Percentiles rank a stretch among this genome's conserved stretches.
Evolutionary conservation across 2,888 invertebrate species (phyloP).

Genomic region (Gymnocheta viridis): DNA sequence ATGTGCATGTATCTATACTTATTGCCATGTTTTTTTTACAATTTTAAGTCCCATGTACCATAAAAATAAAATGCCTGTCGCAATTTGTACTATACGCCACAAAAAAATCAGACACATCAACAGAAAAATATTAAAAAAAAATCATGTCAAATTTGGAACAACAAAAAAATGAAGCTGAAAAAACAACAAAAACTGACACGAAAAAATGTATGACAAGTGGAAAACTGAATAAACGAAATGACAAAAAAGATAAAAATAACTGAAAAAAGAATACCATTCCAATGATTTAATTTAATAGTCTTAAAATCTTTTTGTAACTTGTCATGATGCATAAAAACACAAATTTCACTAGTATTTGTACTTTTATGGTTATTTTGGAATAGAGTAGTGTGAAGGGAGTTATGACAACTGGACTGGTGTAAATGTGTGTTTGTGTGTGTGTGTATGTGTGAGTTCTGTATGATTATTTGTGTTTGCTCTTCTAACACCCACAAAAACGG

Average conservation of each 20-base stretch:
- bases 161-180: slow-evolving; percentile 11
- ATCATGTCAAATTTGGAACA: slow-evolving; percentile 33
- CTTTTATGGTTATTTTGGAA: slow-evolving; percentile 11
- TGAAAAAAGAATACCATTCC: slow-evolving; percentile 25
- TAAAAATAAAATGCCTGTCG: slow-evolving; percentile 31
- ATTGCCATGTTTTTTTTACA: neutral
- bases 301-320: slow-evolving; percentile 63
- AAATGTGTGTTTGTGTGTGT: neutral
- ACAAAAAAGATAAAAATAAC: neutral
- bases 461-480: neutral
- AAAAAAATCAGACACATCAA: slow-evolving; percentile 20
- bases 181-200: slow-evolving; percentile 48
- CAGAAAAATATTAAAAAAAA: slow-evolving; percentile 16
- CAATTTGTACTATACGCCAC: slow-evolving; percentile 23
- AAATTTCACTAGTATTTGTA: neutral
- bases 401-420: neutral
- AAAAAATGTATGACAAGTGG: slow-evolving; percentile 55
- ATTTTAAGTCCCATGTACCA: slow-evolving; percentile 1
- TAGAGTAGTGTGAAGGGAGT: slow-evolving; percentile 1
- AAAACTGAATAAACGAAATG: slow-evolving; percentile 26
- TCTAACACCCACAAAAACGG: slow-evolving; percentile 9
- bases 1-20: neutral
- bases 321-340: slow-evolving; percentile 39
- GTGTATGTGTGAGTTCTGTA: neutral
- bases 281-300: slow-evolving; percentile 68